Conservation (phyloP, 2,888 invertebrate genomes). For the Digitonthophagus gazella region DNA sequence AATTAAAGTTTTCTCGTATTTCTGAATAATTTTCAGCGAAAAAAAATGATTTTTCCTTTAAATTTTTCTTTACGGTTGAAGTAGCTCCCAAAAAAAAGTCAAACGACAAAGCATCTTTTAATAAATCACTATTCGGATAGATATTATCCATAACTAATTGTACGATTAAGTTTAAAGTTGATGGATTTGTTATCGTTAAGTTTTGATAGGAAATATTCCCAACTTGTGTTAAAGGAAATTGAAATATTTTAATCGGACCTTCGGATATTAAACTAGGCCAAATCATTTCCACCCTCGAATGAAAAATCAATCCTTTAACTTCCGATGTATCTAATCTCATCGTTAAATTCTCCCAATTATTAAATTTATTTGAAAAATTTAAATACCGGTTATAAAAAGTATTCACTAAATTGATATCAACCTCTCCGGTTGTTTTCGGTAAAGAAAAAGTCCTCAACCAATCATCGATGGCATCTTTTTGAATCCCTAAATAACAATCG, state of each 20-base stretch:
- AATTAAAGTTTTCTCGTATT: constrained; percentile 29
- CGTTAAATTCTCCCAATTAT: constrained; percentile 65
- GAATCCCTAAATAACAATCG: constrained; percentile 76
- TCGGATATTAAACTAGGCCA: constrained; percentile 62
- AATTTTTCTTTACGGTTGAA: constrained; percentile 24
- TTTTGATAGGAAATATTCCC: constrained; percentile 65
- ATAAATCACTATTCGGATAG: constrained; percentile 64
- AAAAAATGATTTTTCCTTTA: constrained; percentile 24
- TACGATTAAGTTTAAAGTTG: constrained; percentile 66
- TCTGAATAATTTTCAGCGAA: constrained; percentile 18
- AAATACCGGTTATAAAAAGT: constrained; percentile 61
- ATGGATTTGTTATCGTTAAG: constrained; percentile 72
- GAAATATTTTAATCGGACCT: constrained; percentile 53
- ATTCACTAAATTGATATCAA: constrained; percentile 66
- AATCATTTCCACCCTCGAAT: constrained; percentile 64
- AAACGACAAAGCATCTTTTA: constrained; percentile 54
- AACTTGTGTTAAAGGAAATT: constrained; percentile 73
- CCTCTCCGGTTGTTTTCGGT: constrained; percentile 65
- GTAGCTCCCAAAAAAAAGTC: constrained; percentile 39
- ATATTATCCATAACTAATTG: constrained; percentile 70
- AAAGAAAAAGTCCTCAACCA: constrained; percentile 66
- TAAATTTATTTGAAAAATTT: constrained; percentile 52
- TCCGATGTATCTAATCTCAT: constrained; percentile 75
- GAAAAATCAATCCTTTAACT: constrained; percentile 62
- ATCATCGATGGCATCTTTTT: constrained; percentile 56